Evolutionary conservation across 92 coral and sea anemone genomes (phyloP), one percentile per base, ranked within the genome.

Genomic region (Parazoanthus swiftii): DNA sequence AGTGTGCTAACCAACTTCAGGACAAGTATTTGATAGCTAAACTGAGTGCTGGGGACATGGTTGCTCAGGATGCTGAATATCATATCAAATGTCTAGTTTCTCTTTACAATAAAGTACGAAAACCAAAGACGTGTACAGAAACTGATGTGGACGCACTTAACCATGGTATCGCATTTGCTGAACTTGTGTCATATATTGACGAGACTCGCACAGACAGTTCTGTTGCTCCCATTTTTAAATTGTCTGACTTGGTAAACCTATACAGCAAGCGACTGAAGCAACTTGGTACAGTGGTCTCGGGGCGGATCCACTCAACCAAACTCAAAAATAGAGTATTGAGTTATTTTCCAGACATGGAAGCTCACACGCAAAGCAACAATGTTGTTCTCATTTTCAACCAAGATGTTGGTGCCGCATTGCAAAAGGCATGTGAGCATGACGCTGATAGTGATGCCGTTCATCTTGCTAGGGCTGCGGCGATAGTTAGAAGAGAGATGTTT

Each of bases 231-330:
- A 81, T 88, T 70, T 88, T 88, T 58, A 91, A 91, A 80, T 11
- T 82, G 48, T 83, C 93, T 46, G 91, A 91, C 86, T 81, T 88
- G 23, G 51, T 71, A 44, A 88, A 66, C 43, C 46, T 88, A 56
- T 91, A 91, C 91, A 68, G 78, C 76, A 44, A 29, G 79, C 77
- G 89, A 71, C 58, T 91, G 68, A 29, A 77, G 81, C 91, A 88
- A 54, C 89, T 29, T 29, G 33, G 33, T 29, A 29, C 33, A 29
- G 33, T 29, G 33, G 33, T 29, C 33, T 29, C 33, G 43, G 71
- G 87, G 85, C 92, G 88, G 58, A 80, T 90, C 14, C 92, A 86
- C 79, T 89, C 88, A 48, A 92, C 92, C 59, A 77, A 63, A 76
- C 88, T 86, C 42, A 92, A 85, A 86, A 81, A 89, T 37, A 86